Evolutionary conservation across 2,113 vertebrate genomes (phyloP), one percentile per base, ranked within the genome.

Genomic region (Tachuris rubrigastra): DNA sequence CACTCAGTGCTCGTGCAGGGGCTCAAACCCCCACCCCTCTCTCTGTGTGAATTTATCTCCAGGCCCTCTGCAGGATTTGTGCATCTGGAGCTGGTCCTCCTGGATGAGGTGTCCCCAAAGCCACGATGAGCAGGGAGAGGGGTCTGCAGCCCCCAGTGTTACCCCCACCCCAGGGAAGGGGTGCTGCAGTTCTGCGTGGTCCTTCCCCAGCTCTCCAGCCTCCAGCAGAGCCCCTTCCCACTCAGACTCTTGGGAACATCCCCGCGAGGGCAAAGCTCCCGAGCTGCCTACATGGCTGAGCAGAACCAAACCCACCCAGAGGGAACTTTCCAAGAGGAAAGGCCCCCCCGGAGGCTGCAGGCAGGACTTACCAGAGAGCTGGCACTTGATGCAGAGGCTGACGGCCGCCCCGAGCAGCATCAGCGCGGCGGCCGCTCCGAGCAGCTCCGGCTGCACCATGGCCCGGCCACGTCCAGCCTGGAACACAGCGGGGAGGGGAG

Each of bases 331-430:
- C 60, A 2, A 8, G 37, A 14, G 37, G 22, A 22, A 60, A 47
- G 15, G 8, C 17, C 35, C 5, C 19, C 15, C 28, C 0, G 0
- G 35, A 11, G 20, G 25, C 23, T 3, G 16, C 2, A 4, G 59
- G 25, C 62, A 60, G 84, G 3, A 25, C 86, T 96, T 44, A 98
- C 98, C 98, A 0, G 78, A 76, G 37, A 12, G 94, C 42, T 83
- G 95, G 81, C 98, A 98, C 68, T 50, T 95, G 66, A 96, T 6
- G 2, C 98, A 98, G 59, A 98, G 79, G 87, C 96, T 78, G 7
- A 97, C 18, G 0, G 65, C 44, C 0, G 47, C 85, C 17, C 96
- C 98, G 3, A 98, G 75, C 58, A 98, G 56, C 95, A 98, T 35
- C 96, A 98, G 74, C 1, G n/a, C 93, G 0, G 71, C 79, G 0